Evolutionary conservation across 2,888 invertebrate species (phyloP).

Genomic region (Lasioglossum oenotherae): DNA sequence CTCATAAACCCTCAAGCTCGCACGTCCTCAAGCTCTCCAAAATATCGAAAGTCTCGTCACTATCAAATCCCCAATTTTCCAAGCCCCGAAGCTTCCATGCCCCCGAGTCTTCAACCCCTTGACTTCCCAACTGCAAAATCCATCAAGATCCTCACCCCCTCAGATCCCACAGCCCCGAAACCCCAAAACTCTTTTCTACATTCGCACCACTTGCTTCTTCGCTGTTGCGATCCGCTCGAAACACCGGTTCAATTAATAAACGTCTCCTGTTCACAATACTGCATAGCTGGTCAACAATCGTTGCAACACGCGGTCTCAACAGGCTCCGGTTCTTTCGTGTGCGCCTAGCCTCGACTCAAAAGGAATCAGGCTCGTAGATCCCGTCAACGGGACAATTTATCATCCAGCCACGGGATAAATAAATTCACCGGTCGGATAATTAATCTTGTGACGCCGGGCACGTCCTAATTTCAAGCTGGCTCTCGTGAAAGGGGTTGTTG

Average conservation of each 20-base stretch:
- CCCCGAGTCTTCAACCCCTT: background rate
- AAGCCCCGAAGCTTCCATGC: background rate
- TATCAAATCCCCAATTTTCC: background rate
- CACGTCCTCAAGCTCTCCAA: too few relatives aligned
- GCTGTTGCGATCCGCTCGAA: background rate
- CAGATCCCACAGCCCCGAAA: background rate
- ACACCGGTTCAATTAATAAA: conserved; percentile 11
- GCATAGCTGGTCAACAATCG: background rate
- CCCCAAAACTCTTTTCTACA: background rate
- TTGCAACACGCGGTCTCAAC: background rate
- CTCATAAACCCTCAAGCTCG: background rate
- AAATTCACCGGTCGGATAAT: conserved; percentile 37
- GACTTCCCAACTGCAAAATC: background rate
- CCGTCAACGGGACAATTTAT: conserved; percentile 32
- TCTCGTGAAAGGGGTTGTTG: conserved; percentile 20
- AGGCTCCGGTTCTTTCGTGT: background rate
- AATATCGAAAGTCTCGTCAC: background rate
- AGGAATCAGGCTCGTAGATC: background rate
- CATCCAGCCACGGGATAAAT: conserved; percentile 28
- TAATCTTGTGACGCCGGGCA: conserved; percentile 34
- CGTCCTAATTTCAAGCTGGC: conserved; percentile 34
- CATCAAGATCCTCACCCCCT: background rate
- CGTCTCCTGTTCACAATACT: background rate
- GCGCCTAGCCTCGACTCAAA: background rate
- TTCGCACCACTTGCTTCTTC: background rate